Evolutionary conservation across 2,113 vertebrate species (phyloP), one percentile per base, ranked within the genome.

Genomic region (Danionella cerebrum): DNA sequence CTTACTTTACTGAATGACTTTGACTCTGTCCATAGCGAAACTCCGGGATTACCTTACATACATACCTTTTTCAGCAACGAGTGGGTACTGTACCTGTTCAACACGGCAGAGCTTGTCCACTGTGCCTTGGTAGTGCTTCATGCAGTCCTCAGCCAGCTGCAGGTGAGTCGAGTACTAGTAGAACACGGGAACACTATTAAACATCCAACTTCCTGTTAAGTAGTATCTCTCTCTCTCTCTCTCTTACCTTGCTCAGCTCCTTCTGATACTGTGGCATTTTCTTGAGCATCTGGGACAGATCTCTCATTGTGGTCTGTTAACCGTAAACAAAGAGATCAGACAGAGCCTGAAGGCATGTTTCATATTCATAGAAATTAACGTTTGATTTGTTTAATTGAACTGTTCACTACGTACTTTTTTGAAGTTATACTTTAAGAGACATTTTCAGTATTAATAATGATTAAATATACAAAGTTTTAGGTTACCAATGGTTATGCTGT

Each of bases 221-320:
- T 33, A 33, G 9, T 33, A 29, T 25, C 16, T 22, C 4, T 57
- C 13, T 5, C 4, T 22, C 6, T 25, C 31, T 39, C 24, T 41
- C 33, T 45, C 35, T 64, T 14, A 98, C 96, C 94, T 98, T 98
- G 83, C 96, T 97, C 67, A 99, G 92, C 77, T 99, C 96, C 64
- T 99, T 99, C 87, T 99, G 96, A 80, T 99, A 98, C 79, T 99
- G 96, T 0, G 96, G 96, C 96, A 99, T 99, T 84, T 98, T 97
- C 88, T 99, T 99, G 78, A 99, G 85, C 96, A 98, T 99, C 88
- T 98, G 94, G 16, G 96, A 91, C 77, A 99, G 84, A 75, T 99
- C 96, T 45, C 95, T 93, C 90, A 99, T 93, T 66, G 96, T 97
- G 72, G 95, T 96, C 96, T 99, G 76, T 78, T 75, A 80, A 47